These are phyloP conservation scores for Ptilodon capucinus DNA, from an alignment of 2,888 invertebrate genomes.

Conservation along the genomic window DNA sequence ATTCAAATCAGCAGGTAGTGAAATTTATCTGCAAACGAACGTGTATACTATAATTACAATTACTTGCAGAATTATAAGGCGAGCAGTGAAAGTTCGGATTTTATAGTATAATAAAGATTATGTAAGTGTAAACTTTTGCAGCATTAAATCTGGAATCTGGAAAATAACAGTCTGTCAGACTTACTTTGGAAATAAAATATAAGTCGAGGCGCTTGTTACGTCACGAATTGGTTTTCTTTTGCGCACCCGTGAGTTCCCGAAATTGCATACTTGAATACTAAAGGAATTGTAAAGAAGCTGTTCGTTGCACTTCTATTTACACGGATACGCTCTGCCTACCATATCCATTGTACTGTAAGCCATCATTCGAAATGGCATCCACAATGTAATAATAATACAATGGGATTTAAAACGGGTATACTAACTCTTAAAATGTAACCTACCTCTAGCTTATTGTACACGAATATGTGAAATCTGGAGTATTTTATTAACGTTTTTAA, in stretches of 20 bases:
- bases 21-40: not conserved
- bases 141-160: not conserved
- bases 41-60: not conserved
- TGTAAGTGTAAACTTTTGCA: not conserved
- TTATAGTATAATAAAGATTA: not conserved
- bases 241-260: not conserved
- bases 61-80: not conserved
- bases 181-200: too few species aligned
- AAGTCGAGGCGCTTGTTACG: too few species aligned
- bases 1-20: not conserved
- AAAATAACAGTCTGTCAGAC: not conserved
- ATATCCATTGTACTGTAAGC: not conserved
- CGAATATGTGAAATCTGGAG: too few species aligned
- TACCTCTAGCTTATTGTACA: too few species aligned
- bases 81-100: not conserved
- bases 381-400: constrained; percentile 12
- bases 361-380: not conserved
- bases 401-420: too few species aligned
- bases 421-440: too few species aligned
- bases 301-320: not conserved
- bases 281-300: not conserved
- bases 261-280: not conserved
- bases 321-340: not conserved
- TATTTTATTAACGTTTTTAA: too few species aligned
- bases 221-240: too few species aligned